Conservation (phyloP, 2,888 invertebrate species). For the Habroteleia sp. region DNA sequence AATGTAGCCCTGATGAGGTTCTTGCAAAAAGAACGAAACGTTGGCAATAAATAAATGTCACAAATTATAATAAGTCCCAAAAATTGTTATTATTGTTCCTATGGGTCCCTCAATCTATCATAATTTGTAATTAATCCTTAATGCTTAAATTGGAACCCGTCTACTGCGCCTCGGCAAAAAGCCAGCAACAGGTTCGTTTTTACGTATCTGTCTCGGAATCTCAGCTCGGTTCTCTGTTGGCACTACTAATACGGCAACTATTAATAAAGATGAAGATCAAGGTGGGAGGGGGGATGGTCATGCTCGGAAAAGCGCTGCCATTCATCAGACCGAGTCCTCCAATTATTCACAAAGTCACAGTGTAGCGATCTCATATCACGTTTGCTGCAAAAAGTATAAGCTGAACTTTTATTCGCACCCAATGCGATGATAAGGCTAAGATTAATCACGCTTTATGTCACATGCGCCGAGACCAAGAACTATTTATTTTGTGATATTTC, state of each 20-base stretch:
- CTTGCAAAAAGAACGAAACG: too few relatives aligned
- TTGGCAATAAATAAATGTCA: too few relatives aligned
- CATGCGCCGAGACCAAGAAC: background rate
- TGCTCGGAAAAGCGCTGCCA: slow-evolving; percentile 63
- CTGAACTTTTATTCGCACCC: slow-evolving; percentile 52
- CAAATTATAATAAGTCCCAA: too few relatives aligned
- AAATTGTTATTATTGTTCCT: too few relatives aligned
- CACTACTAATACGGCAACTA: slow-evolving; percentile 63
- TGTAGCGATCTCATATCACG: slow-evolving; percentile 56
- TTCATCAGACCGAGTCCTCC: slow-evolving; percentile 62
- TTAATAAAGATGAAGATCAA: slow-evolving; percentile 63
- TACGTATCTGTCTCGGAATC: slow-evolving; percentile 61
- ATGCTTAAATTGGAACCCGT: slow-evolving; percentile 58
- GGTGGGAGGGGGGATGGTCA: slow-evolving; percentile 62
- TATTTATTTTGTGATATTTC: slow-evolving; percentile 24
- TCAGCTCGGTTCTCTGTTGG: slow-evolving; percentile 44
- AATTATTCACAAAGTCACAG: slow-evolving; percentile 60
- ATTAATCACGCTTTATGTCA: slow-evolving; percentile 53
- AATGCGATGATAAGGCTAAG: slow-evolving; percentile 51
- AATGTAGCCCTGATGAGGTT: too few relatives aligned
- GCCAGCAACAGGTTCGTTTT: slow-evolving; percentile 61
- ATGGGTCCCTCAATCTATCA: too few relatives aligned
- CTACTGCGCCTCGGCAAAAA: slow-evolving; percentile 56
- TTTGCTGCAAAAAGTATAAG: slow-evolving; percentile 31
- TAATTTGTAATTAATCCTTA: slow-evolving; percentile 63